Evolutionary conservation across 2,113 vertebrate genomes (phyloP).

Genomic region (Macaca nemestrina): DNA sequence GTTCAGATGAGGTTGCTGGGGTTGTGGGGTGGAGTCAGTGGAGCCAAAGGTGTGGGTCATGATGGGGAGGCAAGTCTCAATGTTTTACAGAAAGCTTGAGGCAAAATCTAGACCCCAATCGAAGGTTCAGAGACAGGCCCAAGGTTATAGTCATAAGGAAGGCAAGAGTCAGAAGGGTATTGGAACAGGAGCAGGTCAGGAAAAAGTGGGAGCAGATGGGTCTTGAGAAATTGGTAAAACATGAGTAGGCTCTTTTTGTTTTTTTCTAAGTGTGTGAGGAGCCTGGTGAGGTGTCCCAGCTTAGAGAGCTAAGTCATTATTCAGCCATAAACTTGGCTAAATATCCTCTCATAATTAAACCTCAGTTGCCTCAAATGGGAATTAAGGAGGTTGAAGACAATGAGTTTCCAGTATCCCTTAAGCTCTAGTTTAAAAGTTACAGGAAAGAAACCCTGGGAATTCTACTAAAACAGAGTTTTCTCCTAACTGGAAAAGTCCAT

Average conservation of each 20-base stretch:
- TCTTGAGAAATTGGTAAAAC: not conserved
- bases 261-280: not conserved
- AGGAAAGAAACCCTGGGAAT: not conserved
- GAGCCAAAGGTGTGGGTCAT: not conserved
- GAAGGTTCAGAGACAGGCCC: not conserved
- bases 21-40: not conserved
- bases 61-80: not conserved
- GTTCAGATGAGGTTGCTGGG: not conserved
- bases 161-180: not conserved
- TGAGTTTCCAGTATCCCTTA: not conserved
- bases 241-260: not conserved
- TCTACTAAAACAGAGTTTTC: constrained; percentile 9
- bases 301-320: not conserved
- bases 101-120: not conserved
- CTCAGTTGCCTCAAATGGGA: not conserved
- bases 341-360: not conserved
- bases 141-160: not conserved
- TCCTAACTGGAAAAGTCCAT: not conserved
- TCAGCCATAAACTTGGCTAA: not conserved
- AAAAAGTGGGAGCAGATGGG: not conserved
- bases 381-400: not conserved
- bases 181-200: not conserved
- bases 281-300: not conserved
- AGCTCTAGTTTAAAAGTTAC: not conserved
- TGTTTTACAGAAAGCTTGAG: not conserved